Conservation (phyloP, 2,888 invertebrate genomes). For the Ophion costatus region DNA sequence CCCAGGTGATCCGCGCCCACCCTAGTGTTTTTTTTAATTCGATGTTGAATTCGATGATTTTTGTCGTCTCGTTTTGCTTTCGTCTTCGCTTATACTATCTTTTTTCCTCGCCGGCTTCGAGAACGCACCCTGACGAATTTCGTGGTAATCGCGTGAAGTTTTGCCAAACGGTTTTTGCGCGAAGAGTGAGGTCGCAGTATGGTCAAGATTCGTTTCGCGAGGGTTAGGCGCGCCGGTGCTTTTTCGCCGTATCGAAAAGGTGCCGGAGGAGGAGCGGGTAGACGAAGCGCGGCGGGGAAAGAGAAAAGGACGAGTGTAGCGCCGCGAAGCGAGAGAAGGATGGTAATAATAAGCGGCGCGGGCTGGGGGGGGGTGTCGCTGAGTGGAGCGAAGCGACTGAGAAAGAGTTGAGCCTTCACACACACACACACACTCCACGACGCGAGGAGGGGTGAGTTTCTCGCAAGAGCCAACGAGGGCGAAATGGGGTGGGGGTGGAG, state of each 20-base stretch:
- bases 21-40: too few species aligned
- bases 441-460: conserved; percentile 55
- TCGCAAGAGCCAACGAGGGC: conserved; percentile 36
- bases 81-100: neutral
- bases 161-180: neutral
- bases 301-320: conserved; percentile 47
- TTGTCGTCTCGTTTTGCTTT: neutral
- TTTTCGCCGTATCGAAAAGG: conserved; percentile 34
- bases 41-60: neutral
- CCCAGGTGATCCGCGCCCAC: too few species aligned
- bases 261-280: conserved; percentile 9
- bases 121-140: neutral
- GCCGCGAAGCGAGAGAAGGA: conserved; percentile 41
- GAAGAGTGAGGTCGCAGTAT: neutral
- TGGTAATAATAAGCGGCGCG: conserved; percentile 43
- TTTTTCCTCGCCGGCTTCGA: neutral
- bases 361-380: conserved; percentile 18
- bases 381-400: conserved; percentile 56
- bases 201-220: neutral
- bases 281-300: conserved; percentile 38
- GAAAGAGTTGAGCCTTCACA: conserved; percentile 10
- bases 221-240: conserved; percentile 42
- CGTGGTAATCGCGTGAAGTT: neutral
- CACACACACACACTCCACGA: conserved; percentile 2
- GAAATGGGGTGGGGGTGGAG: conserved; percentile 16